Conservation (phyloP, 1,140 invertebrate genomes). For the Hyles vespertilio region DNA sequence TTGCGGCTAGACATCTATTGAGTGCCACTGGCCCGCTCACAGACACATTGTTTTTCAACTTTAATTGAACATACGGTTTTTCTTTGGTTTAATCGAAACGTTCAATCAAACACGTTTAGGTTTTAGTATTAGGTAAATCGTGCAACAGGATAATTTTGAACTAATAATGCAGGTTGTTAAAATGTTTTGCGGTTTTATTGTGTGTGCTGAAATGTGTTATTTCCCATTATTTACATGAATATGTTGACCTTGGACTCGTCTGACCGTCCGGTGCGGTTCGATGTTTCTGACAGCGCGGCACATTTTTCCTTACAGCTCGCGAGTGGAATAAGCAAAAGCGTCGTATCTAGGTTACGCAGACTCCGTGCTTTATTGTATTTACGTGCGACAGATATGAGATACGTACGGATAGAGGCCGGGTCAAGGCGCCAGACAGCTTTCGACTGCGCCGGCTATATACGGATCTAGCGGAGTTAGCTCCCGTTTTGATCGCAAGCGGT, state of each 20-base stretch:
- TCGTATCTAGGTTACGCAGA: constrained; percentile 58
- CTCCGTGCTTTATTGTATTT: constrained; percentile 68
- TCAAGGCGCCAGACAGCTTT: constrained; percentile 68
- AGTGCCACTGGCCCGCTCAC: no score
- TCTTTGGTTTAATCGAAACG: neutral
- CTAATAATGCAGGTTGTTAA: constrained; percentile 1
- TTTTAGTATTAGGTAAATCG: neutral
- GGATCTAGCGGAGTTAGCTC: constrained; percentile 52
- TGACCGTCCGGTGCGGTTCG: constrained; percentile 18
- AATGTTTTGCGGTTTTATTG: constrained; percentile 15
- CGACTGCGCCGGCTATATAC: constrained; percentile 51
- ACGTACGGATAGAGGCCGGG: constrained; percentile 51
- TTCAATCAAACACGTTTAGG: neutral
- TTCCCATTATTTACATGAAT: constrained; percentile 18
- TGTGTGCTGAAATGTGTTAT: constrained; percentile 7
- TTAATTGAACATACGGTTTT: no score
- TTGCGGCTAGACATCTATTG: no score
- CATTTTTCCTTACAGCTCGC: constrained; percentile 46
- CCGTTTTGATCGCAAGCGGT: constrained; percentile 38
- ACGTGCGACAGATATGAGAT: constrained; percentile 69
- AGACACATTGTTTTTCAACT: no score
- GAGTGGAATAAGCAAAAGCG: constrained; percentile 55
- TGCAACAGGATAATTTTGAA: constrained; percentile 4
- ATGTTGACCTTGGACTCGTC: constrained; percentile 24
- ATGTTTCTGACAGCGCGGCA: constrained; percentile 33